Percentiles rank a stretch among this genome's conserved stretches.
Conservation (phyloP, 2,888 invertebrate species). For the Lamproptera curius region DNA sequence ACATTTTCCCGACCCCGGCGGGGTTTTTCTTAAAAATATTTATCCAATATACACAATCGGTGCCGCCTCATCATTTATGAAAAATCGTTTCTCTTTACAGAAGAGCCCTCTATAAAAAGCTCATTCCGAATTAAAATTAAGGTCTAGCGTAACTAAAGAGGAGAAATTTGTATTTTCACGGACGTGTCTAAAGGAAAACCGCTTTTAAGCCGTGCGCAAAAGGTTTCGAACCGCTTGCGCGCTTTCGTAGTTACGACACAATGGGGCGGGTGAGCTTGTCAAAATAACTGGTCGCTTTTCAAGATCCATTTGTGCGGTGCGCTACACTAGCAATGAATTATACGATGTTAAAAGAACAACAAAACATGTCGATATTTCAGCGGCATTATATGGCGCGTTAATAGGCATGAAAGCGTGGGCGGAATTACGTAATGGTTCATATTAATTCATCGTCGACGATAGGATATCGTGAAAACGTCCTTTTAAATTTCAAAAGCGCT, state of each 20-base stretch:
- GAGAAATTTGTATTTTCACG: slow-evolving; percentile 47
- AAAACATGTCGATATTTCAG: slow-evolving; percentile 65
- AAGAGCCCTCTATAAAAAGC: slow-evolving; percentile 74
- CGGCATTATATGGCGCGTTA: slow-evolving; percentile 56
- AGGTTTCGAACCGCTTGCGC: slow-evolving; percentile 34
- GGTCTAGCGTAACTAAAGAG: slow-evolving; percentile 65
- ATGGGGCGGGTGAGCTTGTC: slow-evolving; percentile 48
- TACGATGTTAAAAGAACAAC: slow-evolving; percentile 62
- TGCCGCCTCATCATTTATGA: slow-evolving; percentile 76
- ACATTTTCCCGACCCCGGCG: slow-evolving; percentile 52
- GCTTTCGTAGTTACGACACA: slow-evolving; percentile 46
- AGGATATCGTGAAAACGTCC: neutral
- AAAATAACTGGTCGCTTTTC: slow-evolving; percentile 74
- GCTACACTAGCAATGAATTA: slow-evolving; percentile 60
- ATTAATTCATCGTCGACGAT: slow-evolving; percentile 1
- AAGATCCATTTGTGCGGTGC: slow-evolving; percentile 67
- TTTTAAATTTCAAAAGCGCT: neutral
- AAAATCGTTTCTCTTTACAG: slow-evolving; percentile 69
- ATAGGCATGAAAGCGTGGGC: slow-evolving; percentile 42
- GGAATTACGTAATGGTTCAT: slow-evolving; percentile 31
- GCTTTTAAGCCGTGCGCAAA: slow-evolving; percentile 33
- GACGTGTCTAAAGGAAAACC: slow-evolving; percentile 30
- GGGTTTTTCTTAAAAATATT: slow-evolving; percentile 69
- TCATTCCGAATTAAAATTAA: slow-evolving; percentile 77
- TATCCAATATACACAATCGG: slow-evolving; percentile 72